Evolutionary conservation across 2,113 vertebrate species (phyloP), one percentile per base, ranked within the genome.

Genomic region (Seriola rivoliana): DNA sequence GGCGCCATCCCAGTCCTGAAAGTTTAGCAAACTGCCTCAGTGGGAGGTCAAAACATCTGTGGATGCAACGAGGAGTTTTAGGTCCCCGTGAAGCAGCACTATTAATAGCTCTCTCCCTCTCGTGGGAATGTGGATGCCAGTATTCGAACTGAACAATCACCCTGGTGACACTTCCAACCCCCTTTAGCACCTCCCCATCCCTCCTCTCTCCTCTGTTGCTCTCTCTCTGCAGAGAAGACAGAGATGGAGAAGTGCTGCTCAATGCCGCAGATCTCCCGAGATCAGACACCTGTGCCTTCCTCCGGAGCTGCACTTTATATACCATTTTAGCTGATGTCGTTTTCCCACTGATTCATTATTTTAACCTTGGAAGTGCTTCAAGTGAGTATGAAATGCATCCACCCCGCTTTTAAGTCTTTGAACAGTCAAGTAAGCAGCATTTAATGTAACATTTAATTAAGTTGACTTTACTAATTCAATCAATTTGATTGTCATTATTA

Each of bases 401-500:
- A n/a, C 48, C 34, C 58, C 23, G 32, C 36, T 34, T 50, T 42
- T 9, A 34, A 4, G 36, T 74, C 42, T 68, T 38, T 13, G 3
- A 70, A 60, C 14, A 69, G 60, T 48, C 23, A 68, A 62, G 9
- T 52, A 11, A 80, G n/a, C 32, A 60, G 40, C 42, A 7, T 76
- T 82, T 80, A 86, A 85, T 74, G 23, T 52, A 67, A 63, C 67
- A 73, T 64, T 87, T 78, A 64, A 80, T 89, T 69, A 46, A 70
- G 40, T 38, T 76, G 46, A 54, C 48, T 80, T 70, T 19, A 78
- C 44, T 74, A 36, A 65, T 76, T 80, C 68, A 80, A 48, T 86
- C 44, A 77, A 52, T 82, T 67, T 50, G 25, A 77, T 60, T 74
- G 50, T 40, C 78, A 82, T 90, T 77, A 91, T 90, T 81, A 82